Conservation (phyloP, 2,888 invertebrate species). For the Balanococcus diminutus region DNA sequence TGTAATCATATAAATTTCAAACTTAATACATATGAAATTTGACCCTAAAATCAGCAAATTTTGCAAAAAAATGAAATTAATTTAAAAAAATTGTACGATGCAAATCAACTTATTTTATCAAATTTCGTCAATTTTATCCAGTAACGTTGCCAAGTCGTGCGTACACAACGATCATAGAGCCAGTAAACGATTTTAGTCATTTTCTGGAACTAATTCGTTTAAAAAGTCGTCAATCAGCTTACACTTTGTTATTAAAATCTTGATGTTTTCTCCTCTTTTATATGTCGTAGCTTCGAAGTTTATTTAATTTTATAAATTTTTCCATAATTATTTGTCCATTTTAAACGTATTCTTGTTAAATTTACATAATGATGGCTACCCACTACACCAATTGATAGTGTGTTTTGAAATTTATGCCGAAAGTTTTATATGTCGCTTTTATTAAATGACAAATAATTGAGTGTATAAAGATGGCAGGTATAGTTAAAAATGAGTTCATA, state of each 20-base stretch:
- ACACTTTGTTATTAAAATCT: slow-evolving; percentile 48
- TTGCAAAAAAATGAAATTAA: not conserved
- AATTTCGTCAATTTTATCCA: too few relatives aligned
- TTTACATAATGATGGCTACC: slow-evolving; percentile 35
- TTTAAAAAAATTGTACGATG: not conserved
- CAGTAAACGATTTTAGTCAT: slow-evolving; percentile 38
- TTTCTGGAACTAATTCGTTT: slow-evolving; percentile 53
- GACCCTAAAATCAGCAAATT: not conserved
- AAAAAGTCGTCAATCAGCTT: slow-evolving; percentile 54
- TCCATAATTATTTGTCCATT: not conserved
- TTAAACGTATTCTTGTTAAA: slow-evolving; percentile 2
- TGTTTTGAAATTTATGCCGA: slow-evolving; percentile 20
- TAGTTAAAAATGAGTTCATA: slow-evolving; percentile 73
- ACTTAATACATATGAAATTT: not conserved
- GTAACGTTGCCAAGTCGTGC: not conserved
- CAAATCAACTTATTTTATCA: not conserved
- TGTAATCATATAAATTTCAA: not conserved
- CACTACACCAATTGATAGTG: not conserved
- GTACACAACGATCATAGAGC: slow-evolving; percentile 25
- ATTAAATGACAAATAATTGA: slow-evolving; percentile 54
- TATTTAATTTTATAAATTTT: not conserved
- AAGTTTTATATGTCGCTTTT: slow-evolving; percentile 33
- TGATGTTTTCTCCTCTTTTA: slow-evolving; percentile 41
- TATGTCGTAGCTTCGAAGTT: slow-evolving; percentile 11
- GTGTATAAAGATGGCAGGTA: slow-evolving; percentile 57